Percentiles rank a stretch among this genome's conserved stretches.
Evolutionary conservation across 1,140 invertebrate species (phyloP).

Genomic region (Nixonia krombeini): DNA sequence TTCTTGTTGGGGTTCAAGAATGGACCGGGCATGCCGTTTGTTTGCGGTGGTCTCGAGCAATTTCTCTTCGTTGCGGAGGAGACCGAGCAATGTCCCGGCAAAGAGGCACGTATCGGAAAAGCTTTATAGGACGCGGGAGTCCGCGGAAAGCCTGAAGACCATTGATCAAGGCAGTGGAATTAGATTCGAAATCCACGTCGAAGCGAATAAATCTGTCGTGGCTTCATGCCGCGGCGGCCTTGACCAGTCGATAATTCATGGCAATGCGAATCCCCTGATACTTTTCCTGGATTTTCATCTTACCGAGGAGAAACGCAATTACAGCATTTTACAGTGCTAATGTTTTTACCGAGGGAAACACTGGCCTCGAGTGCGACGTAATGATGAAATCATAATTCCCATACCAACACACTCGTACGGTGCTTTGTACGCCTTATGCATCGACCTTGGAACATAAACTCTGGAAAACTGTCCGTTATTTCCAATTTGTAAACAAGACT

Average conservation of each 20-base stretch:
- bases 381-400: slow-evolving; percentile 3
- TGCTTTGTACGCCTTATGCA: no score
- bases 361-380: background rate
- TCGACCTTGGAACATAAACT: no score
- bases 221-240: slow-evolving; percentile 31
- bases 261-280: slow-evolving; percentile 12
- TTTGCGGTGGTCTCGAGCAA: slow-evolving; percentile 26
- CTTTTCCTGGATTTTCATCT: slow-evolving; percentile 21
- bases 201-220: slow-evolving; percentile 35
- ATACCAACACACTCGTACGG: background rate
- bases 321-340: slow-evolving; percentile 19
- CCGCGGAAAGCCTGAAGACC: slow-evolving; percentile 29
- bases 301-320: background rate
- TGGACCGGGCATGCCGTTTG: slow-evolving; percentile 26
- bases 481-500: no score
- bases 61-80: slow-evolving; percentile 23
- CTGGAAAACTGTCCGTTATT: no score
- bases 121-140: slow-evolving; percentile 30
- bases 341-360: slow-evolving; percentile 1
- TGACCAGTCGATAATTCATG: slow-evolving; percentile 41
- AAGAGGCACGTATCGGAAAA: slow-evolving; percentile 32
- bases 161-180: slow-evolving; percentile 37
- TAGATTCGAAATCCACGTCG: slow-evolving; percentile 40
- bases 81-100: slow-evolving; percentile 14
- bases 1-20: slow-evolving; percentile 31